These are phyloP conservation scores for Andrena bicolor DNA, from an alignment of 2,888 invertebrate genomes.

Conservation along the genomic window DNA sequence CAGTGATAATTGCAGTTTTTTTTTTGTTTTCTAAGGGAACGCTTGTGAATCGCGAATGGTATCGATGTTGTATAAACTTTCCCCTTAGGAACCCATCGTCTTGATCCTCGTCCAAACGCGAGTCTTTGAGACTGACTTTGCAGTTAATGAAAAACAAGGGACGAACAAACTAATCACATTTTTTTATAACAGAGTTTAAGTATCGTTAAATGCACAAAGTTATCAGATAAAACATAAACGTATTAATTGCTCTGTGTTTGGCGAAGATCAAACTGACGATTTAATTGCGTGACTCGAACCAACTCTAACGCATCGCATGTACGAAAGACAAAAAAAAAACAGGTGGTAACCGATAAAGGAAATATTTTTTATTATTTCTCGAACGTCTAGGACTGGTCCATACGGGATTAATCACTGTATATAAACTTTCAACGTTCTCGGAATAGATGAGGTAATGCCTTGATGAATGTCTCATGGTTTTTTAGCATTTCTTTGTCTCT, in stretches of 20 bases:
- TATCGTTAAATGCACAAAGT: conserved; percentile 50
- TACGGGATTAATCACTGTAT: conserved; percentile 63
- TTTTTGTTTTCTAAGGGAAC: conserved; percentile 26
- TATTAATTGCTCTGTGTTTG: conserved; percentile 26
- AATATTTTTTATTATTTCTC: conserved; percentile 26
- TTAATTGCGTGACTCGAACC: neutral
- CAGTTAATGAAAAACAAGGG: conserved; percentile 1
- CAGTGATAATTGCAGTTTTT: conserved; percentile 31
- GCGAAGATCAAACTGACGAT: conserved; percentile 31
- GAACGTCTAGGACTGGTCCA: conserved; percentile 41
- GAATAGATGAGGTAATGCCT: conserved; percentile 42
- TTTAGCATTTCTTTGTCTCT: conserved; percentile 39
- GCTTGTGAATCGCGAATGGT: conserved; percentile 17
- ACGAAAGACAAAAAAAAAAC: neutral
- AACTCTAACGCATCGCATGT: neutral
- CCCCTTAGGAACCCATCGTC: conserved; percentile 20
- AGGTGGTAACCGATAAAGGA: conserved; percentile 15
- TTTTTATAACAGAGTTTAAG: conserved; percentile 33
- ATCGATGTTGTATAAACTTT: neutral
- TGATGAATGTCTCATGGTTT: conserved; percentile 31
- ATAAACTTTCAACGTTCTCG: conserved; percentile 54
- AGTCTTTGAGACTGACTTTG: conserved; percentile 41
- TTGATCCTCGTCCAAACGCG: conserved; percentile 38
- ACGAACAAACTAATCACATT: conserved; percentile 18
- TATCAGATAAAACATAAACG: conserved; percentile 35